Conservation (phyloP, 2,113 vertebrate genomes). For the Tyrannus savana region DNA sequence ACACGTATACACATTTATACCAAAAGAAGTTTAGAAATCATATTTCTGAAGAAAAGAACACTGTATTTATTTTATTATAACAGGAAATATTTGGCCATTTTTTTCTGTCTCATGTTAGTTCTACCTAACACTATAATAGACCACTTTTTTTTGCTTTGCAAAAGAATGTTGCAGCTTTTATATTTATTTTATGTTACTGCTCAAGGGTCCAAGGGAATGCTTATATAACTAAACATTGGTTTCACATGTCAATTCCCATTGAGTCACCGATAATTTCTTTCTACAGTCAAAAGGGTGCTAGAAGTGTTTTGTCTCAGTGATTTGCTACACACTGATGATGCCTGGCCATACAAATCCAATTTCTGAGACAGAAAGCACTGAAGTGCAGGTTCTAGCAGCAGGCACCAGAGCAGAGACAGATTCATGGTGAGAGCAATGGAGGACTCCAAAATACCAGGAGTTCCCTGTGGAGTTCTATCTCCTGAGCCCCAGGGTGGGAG, state of each 20-base stretch:
- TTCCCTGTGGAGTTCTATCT: not conserved
- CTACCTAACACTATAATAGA: not conserved
- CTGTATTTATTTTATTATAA: not conserved
- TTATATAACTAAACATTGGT: not conserved
- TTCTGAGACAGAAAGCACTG: accelerated
- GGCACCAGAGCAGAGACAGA: not conserved
- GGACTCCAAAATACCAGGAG: not conserved
- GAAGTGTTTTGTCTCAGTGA: not conserved
- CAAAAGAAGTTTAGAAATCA: not conserved
- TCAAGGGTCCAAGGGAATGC: not conserved
- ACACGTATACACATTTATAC: accelerated
- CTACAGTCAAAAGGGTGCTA: not conserved
- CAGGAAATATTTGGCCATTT: not conserved
- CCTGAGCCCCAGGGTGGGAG: not conserved
- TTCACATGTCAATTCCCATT: not conserved
- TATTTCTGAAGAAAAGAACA: not conserved
- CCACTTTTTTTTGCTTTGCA: not conserved
- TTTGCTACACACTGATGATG: not conserved
- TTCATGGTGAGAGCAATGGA: not conserved
- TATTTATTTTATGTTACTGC: not conserved
- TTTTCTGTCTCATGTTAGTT: not conserved
- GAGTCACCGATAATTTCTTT: not conserved
- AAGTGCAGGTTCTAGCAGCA: not conserved
- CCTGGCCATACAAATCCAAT: not conserved
- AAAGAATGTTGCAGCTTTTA: not conserved